phyloP scores from a whole-genome alignment of 2,797 vertebrate genomes.

The Paramormyrops hopkinsi region DNA sequence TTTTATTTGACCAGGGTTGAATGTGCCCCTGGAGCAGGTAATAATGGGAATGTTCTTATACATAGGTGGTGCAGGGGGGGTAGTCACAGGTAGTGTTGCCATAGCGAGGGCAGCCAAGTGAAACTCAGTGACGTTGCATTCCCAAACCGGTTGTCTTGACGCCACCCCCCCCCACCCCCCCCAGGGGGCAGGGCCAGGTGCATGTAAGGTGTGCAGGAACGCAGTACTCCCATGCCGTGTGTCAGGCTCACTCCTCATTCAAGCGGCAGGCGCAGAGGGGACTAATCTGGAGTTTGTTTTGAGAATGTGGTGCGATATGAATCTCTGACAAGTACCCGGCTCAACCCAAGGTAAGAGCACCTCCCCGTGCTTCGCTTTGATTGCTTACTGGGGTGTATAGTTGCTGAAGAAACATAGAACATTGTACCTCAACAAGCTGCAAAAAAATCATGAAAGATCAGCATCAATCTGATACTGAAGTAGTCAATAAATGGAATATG shows the following conservation, averaged over 20 bases:
- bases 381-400: not conserved
- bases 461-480: not conserved
- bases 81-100: not conserved
- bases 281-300: not conserved
- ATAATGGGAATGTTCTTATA: not conserved
- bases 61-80: not conserved
- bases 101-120: conserved; percentile 6
- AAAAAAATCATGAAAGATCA: not conserved
- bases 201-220: conserved; percentile 17
- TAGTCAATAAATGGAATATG: not conserved
- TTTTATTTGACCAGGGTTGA: not conserved
- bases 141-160: conserved; percentile 11
- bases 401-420: not conserved
- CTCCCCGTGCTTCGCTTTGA: not conserved
- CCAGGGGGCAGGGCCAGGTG: conserved; percentile 8
- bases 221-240: not conserved
- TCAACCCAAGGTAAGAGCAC: conserved; percentile 12
- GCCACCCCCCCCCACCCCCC: not conserved
- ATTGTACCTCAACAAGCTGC: not conserved
- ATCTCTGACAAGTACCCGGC: not conserved
- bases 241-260: not conserved
- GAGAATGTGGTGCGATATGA: not conserved
- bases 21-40: not conserved
- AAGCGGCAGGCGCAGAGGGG: not conserved
- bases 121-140: conserved; percentile 15